Evolutionary conservation across 2,113 vertebrate genomes (phyloP).

Genomic region (Fregetta grallaria): DNA sequence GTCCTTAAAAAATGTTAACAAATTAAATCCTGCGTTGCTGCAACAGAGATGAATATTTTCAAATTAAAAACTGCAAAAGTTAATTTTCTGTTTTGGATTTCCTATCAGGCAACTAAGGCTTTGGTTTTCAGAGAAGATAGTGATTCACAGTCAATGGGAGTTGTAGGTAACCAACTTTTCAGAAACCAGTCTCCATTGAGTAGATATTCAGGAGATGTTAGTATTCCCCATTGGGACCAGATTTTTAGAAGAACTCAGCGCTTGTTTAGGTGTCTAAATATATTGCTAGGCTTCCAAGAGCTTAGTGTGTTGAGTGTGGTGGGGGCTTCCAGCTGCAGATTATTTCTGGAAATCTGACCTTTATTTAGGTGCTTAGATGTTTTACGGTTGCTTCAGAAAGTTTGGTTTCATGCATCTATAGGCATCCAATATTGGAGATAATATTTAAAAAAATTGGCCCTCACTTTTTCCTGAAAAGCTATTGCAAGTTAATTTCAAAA

Average conservation of each 20-base stretch:
- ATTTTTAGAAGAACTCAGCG: not conserved
- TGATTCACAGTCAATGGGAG: not conserved
- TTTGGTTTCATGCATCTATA: not conserved
- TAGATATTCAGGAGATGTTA: not conserved
- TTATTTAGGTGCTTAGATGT: not conserved
- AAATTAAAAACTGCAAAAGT: not conserved
- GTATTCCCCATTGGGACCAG: not conserved
- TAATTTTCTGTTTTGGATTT: not conserved
- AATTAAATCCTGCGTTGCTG: not conserved
- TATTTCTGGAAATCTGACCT: conserved; percentile 19
- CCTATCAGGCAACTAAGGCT: not conserved
- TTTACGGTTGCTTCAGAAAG: not conserved
- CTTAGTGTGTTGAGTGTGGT: not conserved
- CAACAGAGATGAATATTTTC: not conserved
- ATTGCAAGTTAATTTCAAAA: not conserved
- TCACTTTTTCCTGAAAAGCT: not conserved
- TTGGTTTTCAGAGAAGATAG: not conserved
- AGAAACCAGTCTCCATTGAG: not conserved
- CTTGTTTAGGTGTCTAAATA: not conserved
- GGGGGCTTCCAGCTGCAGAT: conserved; percentile 35
- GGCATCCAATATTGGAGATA: not conserved
- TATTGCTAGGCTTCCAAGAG: not conserved
- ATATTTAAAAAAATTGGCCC: not conserved
- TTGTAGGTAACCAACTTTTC: not conserved
- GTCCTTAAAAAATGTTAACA: not conserved